Evolutionary conservation across 2,797 vertebrate species (phyloP), one percentile per base, ranked within the genome.

Genomic region (Poecilia gillii): DNA sequence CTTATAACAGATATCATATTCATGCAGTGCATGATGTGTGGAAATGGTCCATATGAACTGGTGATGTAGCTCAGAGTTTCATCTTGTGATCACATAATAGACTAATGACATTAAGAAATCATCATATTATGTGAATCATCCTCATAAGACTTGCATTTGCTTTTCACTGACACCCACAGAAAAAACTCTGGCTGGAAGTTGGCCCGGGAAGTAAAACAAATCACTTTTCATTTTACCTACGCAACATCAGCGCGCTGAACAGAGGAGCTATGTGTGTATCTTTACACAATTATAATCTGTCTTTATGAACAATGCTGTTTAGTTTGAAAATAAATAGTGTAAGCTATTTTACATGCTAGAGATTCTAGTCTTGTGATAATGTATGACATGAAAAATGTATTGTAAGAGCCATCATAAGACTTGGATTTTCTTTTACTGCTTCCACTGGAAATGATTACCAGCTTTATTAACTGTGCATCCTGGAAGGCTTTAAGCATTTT

Each of bases 141-240:
- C 90, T 93, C 92, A 93, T 93, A 93, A 93, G 92, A 94, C 92
- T 94, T 85, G 76, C 89, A 93, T 94, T 94, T 93, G 84, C 88
- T 91, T 91, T 91, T 91, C 77, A 82, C 84, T 76, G 84, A 93
- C 92, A 93, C 90, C 81, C 86, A 72, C 12, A 80, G 83, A 80
- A 82, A 74, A 68, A 72, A 73, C 11, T 82, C 46, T 76, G 49
- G 53, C 53, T 33, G 59, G 64, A 55, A n/a, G 68, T 28, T 4
- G 4, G 77, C 73, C 78, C 45, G 70, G 39, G 73, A 85, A 89
- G 74, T 43, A 76, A 81, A 81, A 83, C 84, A 84, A 87, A 90
- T 77, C 0, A 51, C 71, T 23, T 73, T 72, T 81, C 49, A 8
- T 78, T 74, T 78, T 70, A 80, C 47, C 72, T 72, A 31, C 72